phyloP scores from a whole-genome alignment of 2,113 vertebrate species.

The Antechinus flavipes region DNA sequence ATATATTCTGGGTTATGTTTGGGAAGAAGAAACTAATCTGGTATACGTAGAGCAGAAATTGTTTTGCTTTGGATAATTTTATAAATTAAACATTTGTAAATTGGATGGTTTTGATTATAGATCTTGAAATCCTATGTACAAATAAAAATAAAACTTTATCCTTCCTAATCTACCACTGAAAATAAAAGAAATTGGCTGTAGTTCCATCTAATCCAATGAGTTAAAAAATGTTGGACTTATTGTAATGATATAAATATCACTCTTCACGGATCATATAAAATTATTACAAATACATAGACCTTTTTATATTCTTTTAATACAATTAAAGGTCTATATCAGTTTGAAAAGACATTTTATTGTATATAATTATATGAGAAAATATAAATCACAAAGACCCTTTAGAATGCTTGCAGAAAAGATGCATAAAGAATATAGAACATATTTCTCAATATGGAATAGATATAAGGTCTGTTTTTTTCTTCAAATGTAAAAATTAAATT shows the following conservation, averaged over 20 bases:
- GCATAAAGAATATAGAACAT: not conserved
- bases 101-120: constrained; percentile 75
- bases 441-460: not conserved
- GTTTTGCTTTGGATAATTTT: constrained; percentile 39
- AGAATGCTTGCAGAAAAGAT: not conserved
- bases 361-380: constrained; percentile 3
- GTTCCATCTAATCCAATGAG: not conserved
- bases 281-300: not conserved
- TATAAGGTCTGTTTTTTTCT: not conserved
- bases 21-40: constrained; percentile 30
- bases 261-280: constrained; percentile 25
- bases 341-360: not conserved
- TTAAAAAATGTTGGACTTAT: constrained; percentile 22
- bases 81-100: constrained; percentile 71
- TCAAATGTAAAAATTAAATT: not conserved
- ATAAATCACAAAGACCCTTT: not conserved
- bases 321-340: not conserved
- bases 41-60: not conserved
- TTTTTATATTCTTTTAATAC: not conserved
- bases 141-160: constrained; percentile 66
- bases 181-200: constrained; percentile 21
- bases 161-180: constrained; percentile 51
- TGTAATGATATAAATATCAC: not conserved
- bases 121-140: constrained; percentile 69
- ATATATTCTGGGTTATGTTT: constrained; percentile 27